Evolutionary conservation across 2,113 vertebrate species (phyloP).

Genomic region (Megaceryle maxima): DNA sequence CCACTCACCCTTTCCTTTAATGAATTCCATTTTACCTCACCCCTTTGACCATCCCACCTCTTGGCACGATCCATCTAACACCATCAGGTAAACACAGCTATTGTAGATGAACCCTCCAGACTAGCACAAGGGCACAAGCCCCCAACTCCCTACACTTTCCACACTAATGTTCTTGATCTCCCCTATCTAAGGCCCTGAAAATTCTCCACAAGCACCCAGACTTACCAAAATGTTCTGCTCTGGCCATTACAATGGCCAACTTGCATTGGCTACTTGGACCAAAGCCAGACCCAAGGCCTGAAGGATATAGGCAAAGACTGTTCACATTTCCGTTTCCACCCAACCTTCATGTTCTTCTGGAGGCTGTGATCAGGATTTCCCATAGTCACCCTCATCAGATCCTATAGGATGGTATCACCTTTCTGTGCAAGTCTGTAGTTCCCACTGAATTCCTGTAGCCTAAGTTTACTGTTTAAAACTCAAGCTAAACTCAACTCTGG

Average conservation of each 20-base stretch:
- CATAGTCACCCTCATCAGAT: not conserved
- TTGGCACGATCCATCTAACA: not conserved
- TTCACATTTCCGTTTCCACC: not conserved
- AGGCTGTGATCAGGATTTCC: not conserved
- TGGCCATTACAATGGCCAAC: not conserved
- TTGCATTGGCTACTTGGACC: rapidly evolving
- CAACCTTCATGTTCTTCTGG: not conserved
- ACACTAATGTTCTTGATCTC: not conserved
- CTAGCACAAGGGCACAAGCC: not conserved
- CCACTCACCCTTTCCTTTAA: not conserved
- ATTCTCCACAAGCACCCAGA: not conserved
- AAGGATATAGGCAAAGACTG: not conserved
- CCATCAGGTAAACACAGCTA: not conserved
- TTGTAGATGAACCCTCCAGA: not conserved
- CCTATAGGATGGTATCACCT: not conserved
- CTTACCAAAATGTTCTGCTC: not conserved
- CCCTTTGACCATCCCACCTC: not conserved
- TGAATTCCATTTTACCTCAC: not conserved
- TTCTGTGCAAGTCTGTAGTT: not conserved
- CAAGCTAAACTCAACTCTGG: not conserved
- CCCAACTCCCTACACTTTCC: not conserved
- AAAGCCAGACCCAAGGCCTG: not conserved
- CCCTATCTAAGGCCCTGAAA: not conserved
- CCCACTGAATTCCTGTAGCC: not conserved
- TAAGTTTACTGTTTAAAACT: not conserved